Conservation (phyloP, 2,113 vertebrate species). For the Pterocles orientalis region DNA sequence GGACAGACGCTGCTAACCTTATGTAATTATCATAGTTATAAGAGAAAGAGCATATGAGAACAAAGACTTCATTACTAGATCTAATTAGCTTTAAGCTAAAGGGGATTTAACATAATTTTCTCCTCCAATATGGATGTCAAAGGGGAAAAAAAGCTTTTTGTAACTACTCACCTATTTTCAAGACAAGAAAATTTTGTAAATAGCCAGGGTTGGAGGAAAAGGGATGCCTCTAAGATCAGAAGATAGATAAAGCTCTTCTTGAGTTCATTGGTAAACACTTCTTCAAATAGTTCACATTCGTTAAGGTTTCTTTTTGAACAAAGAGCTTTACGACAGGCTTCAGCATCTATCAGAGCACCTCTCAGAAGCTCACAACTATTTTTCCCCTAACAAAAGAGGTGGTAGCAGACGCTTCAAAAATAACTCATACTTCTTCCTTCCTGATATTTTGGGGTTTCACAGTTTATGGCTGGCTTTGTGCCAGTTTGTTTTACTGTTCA, state of each 20-base stretch:
- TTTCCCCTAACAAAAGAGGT: neutral
- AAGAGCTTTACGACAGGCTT: neutral
- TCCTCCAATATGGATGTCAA: neutral
- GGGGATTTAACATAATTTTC: neutral
- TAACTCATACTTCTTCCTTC: neutral
- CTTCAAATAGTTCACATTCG: neutral
- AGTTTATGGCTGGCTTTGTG: neutral
- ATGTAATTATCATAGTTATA: neutral
- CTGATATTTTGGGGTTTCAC: neutral
- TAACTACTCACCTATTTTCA: neutral
- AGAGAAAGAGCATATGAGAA: neutral
- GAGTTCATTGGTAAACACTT: neutral
- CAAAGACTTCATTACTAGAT: constrained; percentile 27
- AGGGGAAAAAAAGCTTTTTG: neutral
- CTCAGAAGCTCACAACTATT: neutral
- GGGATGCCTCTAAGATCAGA: neutral
- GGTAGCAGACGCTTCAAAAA: neutral
- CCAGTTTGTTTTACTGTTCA: neutral
- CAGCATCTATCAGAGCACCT: neutral
- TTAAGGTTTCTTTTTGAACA: constrained; percentile 15
- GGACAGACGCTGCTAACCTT: neutral
- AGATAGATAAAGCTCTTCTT: neutral
- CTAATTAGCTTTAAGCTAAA: constrained; percentile 35
- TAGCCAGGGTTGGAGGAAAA: neutral
- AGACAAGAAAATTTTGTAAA: neutral